Evolutionary conservation across 2,888 invertebrate genomes (phyloP).

Genomic region (Orchestes rusci): DNA sequence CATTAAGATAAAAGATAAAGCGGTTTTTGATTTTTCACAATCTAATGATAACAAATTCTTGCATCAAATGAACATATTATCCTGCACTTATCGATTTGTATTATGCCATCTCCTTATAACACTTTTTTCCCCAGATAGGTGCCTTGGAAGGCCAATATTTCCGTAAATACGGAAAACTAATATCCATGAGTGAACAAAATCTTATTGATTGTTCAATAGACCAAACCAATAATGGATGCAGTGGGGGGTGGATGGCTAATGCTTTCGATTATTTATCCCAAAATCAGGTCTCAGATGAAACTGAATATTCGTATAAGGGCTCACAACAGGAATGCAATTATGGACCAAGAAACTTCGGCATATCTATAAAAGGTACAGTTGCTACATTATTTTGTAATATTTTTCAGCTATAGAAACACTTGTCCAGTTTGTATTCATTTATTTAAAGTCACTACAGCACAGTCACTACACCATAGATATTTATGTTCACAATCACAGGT

Average conservation of each 20-base stretch:
- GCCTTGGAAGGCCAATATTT: conserved; percentile 82
- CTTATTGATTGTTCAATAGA: conserved; percentile 62
- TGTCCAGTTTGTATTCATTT: too few relatives aligned
- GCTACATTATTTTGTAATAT: too few relatives aligned
- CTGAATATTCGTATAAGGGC: conserved; percentile 63
- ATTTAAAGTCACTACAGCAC: too few relatives aligned
- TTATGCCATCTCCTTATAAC: too few relatives aligned
- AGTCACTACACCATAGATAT: too few relatives aligned
- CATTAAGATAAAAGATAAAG: too few relatives aligned
- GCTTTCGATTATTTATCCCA: conserved; percentile 75
- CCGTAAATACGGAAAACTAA: conserved; percentile 65
- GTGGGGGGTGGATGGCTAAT: conserved; percentile 69
- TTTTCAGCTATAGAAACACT: too few relatives aligned
- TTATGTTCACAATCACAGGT: too few relatives aligned
- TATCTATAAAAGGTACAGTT: neutral
- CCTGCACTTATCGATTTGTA: too few relatives aligned
- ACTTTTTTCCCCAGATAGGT: conserved; percentile 60
- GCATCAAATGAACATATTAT: too few relatives aligned
- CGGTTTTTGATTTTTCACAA: too few relatives aligned
- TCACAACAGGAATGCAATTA: conserved; percentile 56
- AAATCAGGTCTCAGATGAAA: conserved; percentile 76
- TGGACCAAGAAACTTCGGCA: neutral
- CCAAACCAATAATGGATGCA: conserved; percentile 80
- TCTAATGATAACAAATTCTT: too few relatives aligned
- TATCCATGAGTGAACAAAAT: conserved; percentile 79